phyloP scores from a whole-genome alignment of 53 echinoderm and acorn worm genomes.

The Hippasteria phrygiana region DNA sequence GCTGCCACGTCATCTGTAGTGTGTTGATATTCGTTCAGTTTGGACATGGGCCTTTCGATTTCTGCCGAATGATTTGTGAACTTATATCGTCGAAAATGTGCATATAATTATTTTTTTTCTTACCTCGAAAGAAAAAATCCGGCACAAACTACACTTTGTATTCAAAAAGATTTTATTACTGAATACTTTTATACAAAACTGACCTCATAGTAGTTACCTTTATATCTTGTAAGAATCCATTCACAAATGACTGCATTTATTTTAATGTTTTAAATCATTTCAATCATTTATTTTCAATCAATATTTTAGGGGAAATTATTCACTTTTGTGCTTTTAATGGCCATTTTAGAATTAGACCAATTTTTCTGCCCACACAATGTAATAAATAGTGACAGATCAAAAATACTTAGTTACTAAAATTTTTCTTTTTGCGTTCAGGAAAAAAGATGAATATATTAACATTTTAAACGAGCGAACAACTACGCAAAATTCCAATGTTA shows the following conservation, averaged over 20 bases:
- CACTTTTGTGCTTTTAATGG: neutral
- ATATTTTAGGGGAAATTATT: neutral
- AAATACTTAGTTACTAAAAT: neutral
- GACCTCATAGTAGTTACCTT: conserved; percentile 7
- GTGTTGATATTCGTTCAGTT: no score
- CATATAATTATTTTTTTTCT: no score
- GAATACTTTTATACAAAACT: conserved; percentile 66
- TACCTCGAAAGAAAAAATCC: no score
- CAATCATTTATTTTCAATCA: neutral
- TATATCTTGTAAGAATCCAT: neutral
- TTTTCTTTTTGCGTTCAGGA: neutral
- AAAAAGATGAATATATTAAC: neutral
- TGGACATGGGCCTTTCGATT: no score
- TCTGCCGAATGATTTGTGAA: no score
- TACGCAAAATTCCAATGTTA: conserved; percentile 6
- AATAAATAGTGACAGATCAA: neutral
- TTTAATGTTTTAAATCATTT: no score
- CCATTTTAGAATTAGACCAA: neutral
- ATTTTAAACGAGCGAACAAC: neutral
- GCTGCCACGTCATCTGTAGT: no score
- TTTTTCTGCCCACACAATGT: neutral
- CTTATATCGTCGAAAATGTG: no score
- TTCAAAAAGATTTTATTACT: conserved; percentile 53
- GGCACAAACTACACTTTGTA: neutral
- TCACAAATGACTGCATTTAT: neutral